phyloP scores from a whole-genome alignment of 2,113 vertebrate genomes.

The Benthochromis sp. region DNA sequence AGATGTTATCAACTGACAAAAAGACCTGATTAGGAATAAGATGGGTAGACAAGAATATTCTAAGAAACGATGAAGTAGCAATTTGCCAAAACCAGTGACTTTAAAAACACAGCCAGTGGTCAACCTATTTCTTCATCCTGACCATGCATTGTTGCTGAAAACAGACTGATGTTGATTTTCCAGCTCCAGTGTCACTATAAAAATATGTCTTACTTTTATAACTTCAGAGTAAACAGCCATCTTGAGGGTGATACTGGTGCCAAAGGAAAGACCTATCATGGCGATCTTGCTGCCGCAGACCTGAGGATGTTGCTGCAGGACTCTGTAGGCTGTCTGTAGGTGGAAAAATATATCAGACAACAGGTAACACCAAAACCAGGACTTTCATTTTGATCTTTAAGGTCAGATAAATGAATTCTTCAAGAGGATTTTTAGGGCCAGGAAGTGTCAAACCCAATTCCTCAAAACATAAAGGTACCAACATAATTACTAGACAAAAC shows the following conservation, averaged over 20 bases:
- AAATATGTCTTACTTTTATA: slow-evolving; percentile 13
- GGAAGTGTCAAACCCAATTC: not conserved
- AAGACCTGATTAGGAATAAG: not conserved
- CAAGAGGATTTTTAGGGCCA: not conserved
- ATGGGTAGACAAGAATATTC: not conserved
- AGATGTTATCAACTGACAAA: not conserved
- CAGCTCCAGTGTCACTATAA: not conserved
- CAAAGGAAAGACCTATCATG: slow-evolving; percentile 48
- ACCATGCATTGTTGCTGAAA: not conserved
- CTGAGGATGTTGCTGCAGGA: slow-evolving; percentile 49
- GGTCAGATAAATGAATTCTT: rapidly evolving
- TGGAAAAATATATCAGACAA: not conserved
- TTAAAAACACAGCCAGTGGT: not conserved
- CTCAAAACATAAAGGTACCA: not conserved
- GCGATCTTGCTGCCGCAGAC: slow-evolving; percentile 43
- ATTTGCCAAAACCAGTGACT: not conserved
- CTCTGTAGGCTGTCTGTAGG: slow-evolving; percentile 27
- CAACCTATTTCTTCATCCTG: rapidly evolving
- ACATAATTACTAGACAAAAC: not conserved
- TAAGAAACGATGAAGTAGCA: not conserved
- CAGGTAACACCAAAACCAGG: not conserved
- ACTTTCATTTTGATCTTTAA: not conserved
- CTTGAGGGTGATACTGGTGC: slow-evolving; percentile 17
- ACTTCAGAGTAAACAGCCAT: slow-evolving; percentile 34
- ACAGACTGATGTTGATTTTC: rapidly evolving